Evolutionary conservation across 2,113 vertebrate species (phyloP).

Genomic region (Platycercus adscitus): DNA sequence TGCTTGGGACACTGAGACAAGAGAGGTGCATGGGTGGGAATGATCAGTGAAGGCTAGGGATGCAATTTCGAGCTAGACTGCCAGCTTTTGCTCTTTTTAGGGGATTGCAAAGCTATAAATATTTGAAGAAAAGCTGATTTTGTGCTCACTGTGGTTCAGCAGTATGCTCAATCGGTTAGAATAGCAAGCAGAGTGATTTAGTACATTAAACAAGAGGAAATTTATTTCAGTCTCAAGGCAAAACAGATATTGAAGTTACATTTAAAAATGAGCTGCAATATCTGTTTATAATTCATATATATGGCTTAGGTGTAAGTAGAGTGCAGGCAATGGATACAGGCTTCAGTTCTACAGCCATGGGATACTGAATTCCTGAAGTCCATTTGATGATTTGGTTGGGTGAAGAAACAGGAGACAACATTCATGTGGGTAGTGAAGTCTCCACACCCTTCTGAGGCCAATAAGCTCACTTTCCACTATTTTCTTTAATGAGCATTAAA

Average conservation of each 20-base stretch:
- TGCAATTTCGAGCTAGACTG: not conserved
- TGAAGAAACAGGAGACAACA: not conserved
- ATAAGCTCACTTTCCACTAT: not conserved
- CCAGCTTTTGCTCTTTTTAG: not conserved
- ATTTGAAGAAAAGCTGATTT: not conserved
- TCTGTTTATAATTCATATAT: not conserved
- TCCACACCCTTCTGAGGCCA: not conserved
- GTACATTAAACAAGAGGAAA: not conserved
- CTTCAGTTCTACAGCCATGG: not conserved
- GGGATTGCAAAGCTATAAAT: not conserved
- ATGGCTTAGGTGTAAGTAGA: not conserved
- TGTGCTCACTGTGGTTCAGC: conserved; percentile 21
- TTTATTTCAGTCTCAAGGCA: not conserved
- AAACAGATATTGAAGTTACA: not conserved
- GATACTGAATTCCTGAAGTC: not conserved
- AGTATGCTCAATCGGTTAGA: conserved; percentile 19
- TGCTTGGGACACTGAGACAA: not conserved
- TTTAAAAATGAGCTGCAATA: not conserved
- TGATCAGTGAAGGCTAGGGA: not conserved
- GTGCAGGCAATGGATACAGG: not conserved
- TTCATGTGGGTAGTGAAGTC: not conserved
- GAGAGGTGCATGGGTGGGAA: not conserved
- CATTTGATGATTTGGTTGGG: not conserved
- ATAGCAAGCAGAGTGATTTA: conserved; percentile 18
- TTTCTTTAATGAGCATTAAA: not conserved